phyloP scores from a whole-genome alignment of 23 tunicate species.

The Phallusia fumigata region DNA sequence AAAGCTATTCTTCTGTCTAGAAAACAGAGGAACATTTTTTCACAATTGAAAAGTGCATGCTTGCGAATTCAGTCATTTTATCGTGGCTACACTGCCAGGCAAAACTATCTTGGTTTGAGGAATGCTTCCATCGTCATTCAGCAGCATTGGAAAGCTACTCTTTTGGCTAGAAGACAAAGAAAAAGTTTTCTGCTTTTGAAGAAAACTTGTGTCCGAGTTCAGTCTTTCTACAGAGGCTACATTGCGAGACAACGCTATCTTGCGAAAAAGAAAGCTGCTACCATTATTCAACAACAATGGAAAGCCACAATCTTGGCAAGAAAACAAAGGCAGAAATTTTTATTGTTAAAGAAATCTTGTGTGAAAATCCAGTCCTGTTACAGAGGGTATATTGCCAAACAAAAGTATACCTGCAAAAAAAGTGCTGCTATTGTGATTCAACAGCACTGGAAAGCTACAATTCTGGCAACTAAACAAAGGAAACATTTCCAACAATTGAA shows the following conservation, averaged over 20 bases:
- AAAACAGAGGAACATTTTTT: not conserved
- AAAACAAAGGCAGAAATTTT: not conserved
- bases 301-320: slow-evolving; percentile 8
- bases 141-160: slow-evolving; percentile 4
- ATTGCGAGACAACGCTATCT: not conserved
- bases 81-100: not conserved
- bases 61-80: not conserved
- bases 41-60: not conserved
- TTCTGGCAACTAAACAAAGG: slow-evolving; percentile 5
- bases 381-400: not conserved
- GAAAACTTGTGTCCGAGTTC: not conserved
- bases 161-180: not conserved
- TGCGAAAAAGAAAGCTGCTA: not conserved
- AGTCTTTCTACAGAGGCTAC: not conserved
- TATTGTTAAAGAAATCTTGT: not conserved
- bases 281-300: slow-evolving; percentile 2
- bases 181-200: not conserved
- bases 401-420: not conserved
- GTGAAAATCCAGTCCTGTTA: not conserved
- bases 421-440: slow-evolving; percentile 9
- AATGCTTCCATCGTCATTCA: slow-evolving; percentile 10
- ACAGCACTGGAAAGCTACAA: slow-evolving; percentile 21
- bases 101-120: not conserved
- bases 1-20: not conserved
- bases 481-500: not conserved